These are phyloP conservation scores for Sphaeridia pumilis DNA, from an alignment of 2,888 invertebrate species.

Conservation along the genomic window DNA sequence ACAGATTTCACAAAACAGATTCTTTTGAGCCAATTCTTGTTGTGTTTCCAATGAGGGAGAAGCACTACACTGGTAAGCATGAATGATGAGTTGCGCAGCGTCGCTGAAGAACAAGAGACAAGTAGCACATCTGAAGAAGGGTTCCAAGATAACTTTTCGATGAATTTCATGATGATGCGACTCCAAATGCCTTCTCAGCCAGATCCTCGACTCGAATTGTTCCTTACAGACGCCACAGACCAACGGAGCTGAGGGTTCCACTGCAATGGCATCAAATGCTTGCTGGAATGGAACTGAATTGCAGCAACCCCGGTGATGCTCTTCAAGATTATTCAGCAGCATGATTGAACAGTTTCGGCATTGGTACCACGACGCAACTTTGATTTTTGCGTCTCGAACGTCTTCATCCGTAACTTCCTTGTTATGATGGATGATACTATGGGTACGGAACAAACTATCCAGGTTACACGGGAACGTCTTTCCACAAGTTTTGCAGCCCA, in stretches of 20 bases:
- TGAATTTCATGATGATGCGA: background rate
- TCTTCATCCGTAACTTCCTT: background rate
- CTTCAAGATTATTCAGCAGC: background rate
- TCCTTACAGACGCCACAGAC: background rate
- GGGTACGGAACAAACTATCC: background rate
- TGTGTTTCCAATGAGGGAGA: background rate
- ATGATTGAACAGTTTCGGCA: background rate
- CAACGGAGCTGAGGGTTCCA: background rate
- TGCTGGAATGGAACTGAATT: background rate
- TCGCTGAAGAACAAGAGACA: background rate
- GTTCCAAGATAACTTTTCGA: background rate
- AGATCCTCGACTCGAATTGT: background rate
- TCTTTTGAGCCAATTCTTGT: background rate
- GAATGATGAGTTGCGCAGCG: background rate
- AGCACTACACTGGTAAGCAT: background rate
- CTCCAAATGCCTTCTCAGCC: background rate
- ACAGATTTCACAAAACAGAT: background rate
- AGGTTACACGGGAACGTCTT: background rate
- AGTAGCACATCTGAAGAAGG: background rate
- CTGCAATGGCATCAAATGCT: background rate
- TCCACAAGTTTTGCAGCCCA: background rate
- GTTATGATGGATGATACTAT: background rate
- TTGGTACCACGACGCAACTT: background rate
- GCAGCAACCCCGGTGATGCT: background rate
- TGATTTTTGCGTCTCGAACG: background rate